Evolutionary conservation across 2,113 vertebrate genomes (phyloP), one percentile per base, ranked within the genome.

Genomic region (Tupaia tana): DNA sequence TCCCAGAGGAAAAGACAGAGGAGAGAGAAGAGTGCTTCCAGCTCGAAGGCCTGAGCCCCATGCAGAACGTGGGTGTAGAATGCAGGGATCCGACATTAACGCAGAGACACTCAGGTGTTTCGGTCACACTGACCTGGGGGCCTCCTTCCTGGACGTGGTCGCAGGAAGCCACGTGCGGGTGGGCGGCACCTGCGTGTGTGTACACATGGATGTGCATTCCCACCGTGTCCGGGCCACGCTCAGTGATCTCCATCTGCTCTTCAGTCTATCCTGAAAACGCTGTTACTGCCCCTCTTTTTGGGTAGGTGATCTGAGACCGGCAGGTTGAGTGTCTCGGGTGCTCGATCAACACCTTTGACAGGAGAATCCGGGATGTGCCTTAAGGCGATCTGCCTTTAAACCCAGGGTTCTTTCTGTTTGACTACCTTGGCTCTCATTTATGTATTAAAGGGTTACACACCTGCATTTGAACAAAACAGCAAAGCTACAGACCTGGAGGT

Each of bases 181-280:
- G 16, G 31, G 20, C 15, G 14, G 10, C 19, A 19, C 13, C 12
- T 2, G 1, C 9, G 54, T 15, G 2, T 66, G 2, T 27, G 8
- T 70, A 5, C 8, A 0, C 18, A 19, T 25, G 3, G 11, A 24
- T 9, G 4, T 43, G 43, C 43, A 43, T 92, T 29, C 43, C 25
- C 64, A 12, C 19, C 19, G 3, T n/a, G 2, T 34, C 67, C 9
- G 34, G 19, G 12, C 34, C 0, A 0, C 31, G 43, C 67, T 69
- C 34, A 79, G 34, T 84, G 34, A 73, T 83, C 52, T 75, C 73
- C 22, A 11, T 63, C 31, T 80, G n/a, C 67, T 66, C 18, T 67
- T 75, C 77, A 81, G 18, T 75, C n/a, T 81, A 22, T 34, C 81
- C 22, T 75, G 54, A 82, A 77, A 64, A 73, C 6, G 43, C 43